Evolutionary conservation across 2,797 vertebrate genomes (phyloP).

Genomic region (Aldrovandia affinis): DNA sequence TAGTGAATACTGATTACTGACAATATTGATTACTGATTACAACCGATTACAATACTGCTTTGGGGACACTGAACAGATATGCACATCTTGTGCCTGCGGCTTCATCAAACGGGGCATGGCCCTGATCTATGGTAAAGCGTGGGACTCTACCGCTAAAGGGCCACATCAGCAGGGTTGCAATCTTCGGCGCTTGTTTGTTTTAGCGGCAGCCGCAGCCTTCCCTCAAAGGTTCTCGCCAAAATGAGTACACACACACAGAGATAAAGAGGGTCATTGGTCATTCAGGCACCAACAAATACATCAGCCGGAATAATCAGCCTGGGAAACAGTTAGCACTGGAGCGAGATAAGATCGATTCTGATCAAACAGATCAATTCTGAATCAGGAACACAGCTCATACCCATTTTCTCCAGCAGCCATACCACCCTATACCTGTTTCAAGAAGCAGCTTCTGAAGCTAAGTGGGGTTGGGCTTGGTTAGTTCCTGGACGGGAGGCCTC

Average conservation of each 20-base stretch:
- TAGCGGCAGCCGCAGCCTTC: slow-evolving; percentile 50
- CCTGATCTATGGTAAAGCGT: slow-evolving; percentile 31
- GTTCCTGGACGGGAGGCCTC: too few relatives aligned
- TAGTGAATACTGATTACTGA: too few relatives aligned
- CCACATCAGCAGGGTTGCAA: slow-evolving; percentile 73
- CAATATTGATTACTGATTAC: too few relatives aligned
- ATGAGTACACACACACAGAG: slow-evolving; percentile 69
- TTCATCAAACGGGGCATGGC: slow-evolving; percentile 57
- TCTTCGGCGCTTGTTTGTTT: slow-evolving; percentile 67
- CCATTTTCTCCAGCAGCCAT: too few relatives aligned
- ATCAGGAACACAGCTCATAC: too few relatives aligned
- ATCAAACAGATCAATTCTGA: too few relatives aligned
- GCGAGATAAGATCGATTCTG: slow-evolving; percentile 65
- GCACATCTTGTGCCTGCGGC: not conserved
- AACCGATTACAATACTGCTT: too few relatives aligned
- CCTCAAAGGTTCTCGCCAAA: slow-evolving; percentile 66
- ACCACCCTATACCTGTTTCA: too few relatives aligned
- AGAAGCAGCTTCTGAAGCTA: too few relatives aligned
- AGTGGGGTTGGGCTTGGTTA: too few relatives aligned
- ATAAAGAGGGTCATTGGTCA: slow-evolving; percentile 62
- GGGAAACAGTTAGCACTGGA: slow-evolving; percentile 71
- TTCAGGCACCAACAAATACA: slow-evolving; percentile 55
- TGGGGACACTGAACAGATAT: too few relatives aligned
- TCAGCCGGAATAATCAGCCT: slow-evolving; percentile 75
- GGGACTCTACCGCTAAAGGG: slow-evolving; percentile 65